Base-by-base conservation (phyloP, 2,888 invertebrate genomes). In the Eremobia ochroleuca region DNA sequence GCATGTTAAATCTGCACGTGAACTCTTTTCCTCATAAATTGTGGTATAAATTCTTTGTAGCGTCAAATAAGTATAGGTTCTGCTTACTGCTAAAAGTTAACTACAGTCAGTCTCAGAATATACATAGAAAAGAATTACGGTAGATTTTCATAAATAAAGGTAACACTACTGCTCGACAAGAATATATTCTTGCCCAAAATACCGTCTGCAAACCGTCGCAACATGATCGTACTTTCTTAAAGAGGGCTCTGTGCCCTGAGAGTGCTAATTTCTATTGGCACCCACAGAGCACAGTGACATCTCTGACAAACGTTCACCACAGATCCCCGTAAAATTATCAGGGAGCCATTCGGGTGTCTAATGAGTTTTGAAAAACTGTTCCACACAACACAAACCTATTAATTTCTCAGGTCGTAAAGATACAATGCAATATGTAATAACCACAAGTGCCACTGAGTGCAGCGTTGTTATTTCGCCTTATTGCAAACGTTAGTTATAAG, bases 401-500 rank as follows among this genome's bases (percentile, higher is more conserved):
- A 34, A 73, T 72, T 68, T 61, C 13, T 34, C 18, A 28, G 49
- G 6, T 52, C 28, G 58, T 83, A 52, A 61, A 72, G 2, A 34
- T 28, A 74, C 21, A 83, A 46, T 67, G 37, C 58, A 67, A 67
- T 66, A 73, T 40, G 43, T 61, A 77, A 72, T 77, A 81, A 76
- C 72, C 37, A 76, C n/a, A 70, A 52, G 64, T 77, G 43, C 46
- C 18, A 52, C 6, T 62, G 4, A 66, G 34, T 59, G 72, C 61
- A 62, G 55, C 49, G 65, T 85, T 77, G 34, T 66, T 68, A 64
- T 69, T 69, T 58, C 43, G 21, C 58, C 59, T 73, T 70, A 64
- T 67, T 59, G 28, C 68, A 59, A 65, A 49, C 28, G 28, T 65
- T 43, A 62, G 37, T 43, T 55, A 46, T 21, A 34, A 55, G 40